Conservation (phyloP, 2,888 invertebrate genomes). For the Sesia apiformis region DNA sequence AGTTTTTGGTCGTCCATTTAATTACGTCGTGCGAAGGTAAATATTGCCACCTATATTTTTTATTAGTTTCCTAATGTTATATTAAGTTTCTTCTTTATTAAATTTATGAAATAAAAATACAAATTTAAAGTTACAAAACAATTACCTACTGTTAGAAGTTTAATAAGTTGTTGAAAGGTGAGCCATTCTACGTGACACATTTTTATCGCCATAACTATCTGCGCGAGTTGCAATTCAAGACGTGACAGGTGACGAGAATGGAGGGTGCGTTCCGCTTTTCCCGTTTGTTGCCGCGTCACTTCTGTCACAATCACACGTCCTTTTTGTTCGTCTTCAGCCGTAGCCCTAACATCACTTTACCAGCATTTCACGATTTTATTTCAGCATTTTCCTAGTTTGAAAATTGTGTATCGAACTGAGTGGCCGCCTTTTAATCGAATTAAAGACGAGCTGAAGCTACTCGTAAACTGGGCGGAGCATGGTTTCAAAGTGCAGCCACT, state of each 20-base stretch:
- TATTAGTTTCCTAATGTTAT: no score
- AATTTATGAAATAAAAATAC: no score
- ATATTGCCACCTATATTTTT: no score
- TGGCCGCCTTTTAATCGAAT: not conserved
- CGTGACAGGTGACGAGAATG: constrained; percentile 37
- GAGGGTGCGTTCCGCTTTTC: constrained; percentile 17
- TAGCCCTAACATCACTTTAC: constrained; percentile 2
- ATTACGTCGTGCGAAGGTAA: no score
- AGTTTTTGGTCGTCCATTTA: no score
- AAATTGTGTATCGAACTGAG: no score
- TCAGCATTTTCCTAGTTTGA: no score
- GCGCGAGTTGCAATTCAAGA: constrained; percentile 22
- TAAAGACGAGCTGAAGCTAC: not conserved
- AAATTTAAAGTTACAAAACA: no score
- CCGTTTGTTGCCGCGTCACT: constrained; percentile 14
- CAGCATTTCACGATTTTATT: not conserved
- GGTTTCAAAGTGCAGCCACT: not conserved
- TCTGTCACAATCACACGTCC: constrained; percentile 16
- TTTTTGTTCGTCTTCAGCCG: constrained; percentile 13
- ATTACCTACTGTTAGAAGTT: no score
- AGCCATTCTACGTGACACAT: no score
- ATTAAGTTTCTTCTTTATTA: no score
- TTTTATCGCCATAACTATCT: not conserved
- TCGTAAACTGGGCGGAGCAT: not conserved
- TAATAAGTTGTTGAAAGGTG: no score